These are phyloP conservation scores for Ostrea denselamellosa DNA, from an alignment of 1,140 invertebrate species.

Conservation along the genomic window DNA sequence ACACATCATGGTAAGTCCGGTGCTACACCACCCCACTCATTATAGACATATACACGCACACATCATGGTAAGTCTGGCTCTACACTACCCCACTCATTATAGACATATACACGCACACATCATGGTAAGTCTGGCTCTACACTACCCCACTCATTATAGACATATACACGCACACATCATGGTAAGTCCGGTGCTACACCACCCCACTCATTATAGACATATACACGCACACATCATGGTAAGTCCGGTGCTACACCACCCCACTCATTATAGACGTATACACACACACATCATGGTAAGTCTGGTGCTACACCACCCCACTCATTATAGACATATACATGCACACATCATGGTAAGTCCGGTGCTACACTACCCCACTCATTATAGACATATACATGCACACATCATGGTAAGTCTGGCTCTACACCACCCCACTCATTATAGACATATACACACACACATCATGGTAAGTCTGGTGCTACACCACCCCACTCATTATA, in stretches of 20 bases:
- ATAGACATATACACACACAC: too few relatives aligned
- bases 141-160: not conserved
- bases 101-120: too few relatives aligned
- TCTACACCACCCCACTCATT: not conserved
- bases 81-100: not conserved
- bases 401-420: constrained; percentile 86
- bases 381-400: not conserved
- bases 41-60: too few relatives aligned
- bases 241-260: not conserved
- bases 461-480: constrained; percentile 85
- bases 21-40: not conserved
- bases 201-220: not conserved
- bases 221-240: too few relatives aligned
- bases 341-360: constrained; percentile 89
- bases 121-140: constrained; percentile 83
- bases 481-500: not conserved
- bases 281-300: constrained; percentile 91
- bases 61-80: constrained; percentile 85
- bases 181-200: constrained; percentile 79
- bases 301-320: too few relatives aligned
- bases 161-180: too few relatives aligned
- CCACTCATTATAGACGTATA: not conserved
- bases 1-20: constrained; percentile 87
- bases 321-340: not conserved
- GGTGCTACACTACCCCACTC: too few relatives aligned